Conservation (phyloP, 2,888 invertebrate species). For the Aradus depressus region DNA sequence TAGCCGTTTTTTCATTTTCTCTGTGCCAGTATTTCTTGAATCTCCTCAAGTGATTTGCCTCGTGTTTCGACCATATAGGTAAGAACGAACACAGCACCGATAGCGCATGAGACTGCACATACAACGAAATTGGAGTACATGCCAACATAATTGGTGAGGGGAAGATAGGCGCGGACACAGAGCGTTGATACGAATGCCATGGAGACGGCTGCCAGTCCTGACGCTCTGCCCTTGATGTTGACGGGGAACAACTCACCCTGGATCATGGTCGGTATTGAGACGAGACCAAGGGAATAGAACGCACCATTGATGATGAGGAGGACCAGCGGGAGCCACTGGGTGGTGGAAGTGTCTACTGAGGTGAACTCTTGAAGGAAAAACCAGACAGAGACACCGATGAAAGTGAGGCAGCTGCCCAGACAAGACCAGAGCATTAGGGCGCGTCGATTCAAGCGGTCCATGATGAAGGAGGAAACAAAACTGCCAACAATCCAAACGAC, state of each 20-base stretch:
- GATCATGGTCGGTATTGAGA: conserved; percentile 49
- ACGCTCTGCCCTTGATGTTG: conserved; percentile 49
- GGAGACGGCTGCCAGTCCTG: conserved; percentile 45
- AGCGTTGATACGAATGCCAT: conserved; percentile 46
- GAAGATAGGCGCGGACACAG: conserved; percentile 47
- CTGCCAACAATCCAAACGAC: conserved; percentile 21
- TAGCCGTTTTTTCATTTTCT: conserved; percentile 6
- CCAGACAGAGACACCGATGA: conserved; percentile 18
- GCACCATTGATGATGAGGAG: conserved; percentile 48
- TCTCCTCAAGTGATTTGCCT: conserved; percentile 55
- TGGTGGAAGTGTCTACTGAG: conserved; percentile 33
- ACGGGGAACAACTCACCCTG: conserved; percentile 53
- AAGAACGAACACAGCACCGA: conserved; percentile 39
- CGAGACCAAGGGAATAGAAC: conserved; percentile 48
- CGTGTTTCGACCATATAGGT: conserved; percentile 55
- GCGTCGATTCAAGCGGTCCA: conserved; percentile 27
- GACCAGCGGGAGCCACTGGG: conserved; percentile 41
- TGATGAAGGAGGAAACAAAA: conserved; percentile 17
- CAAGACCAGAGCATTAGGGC: conserved; percentile 26
- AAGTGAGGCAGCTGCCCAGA: conserved; percentile 16
- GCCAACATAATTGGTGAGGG: conserved; percentile 47
- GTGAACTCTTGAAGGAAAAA: conserved; percentile 21
- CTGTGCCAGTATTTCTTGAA: conserved; percentile 41
- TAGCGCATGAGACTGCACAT: conserved; percentile 47
- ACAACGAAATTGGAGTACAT: conserved; percentile 55